These are phyloP conservation scores for Stomorhina lunata DNA, from an alignment of 2,888 invertebrate genomes.

Conservation along the genomic window DNA sequence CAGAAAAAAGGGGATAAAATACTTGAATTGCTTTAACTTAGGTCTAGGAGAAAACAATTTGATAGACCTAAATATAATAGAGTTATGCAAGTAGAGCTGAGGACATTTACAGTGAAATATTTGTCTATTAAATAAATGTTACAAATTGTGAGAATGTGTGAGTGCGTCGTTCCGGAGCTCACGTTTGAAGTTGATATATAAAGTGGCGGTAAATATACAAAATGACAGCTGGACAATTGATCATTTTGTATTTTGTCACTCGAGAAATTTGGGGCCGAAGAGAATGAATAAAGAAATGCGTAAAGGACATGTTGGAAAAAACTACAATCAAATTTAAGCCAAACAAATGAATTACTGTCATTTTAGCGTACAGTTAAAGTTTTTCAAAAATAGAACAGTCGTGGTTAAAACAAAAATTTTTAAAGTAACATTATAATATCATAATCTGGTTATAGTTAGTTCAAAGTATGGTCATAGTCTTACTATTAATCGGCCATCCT, in stretches of 20 bases:
- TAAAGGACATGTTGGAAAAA: neutral
- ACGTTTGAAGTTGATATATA: constrained; percentile 11
- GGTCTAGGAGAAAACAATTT: constrained; percentile 1
- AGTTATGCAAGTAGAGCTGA: neutral
- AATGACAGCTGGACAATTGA: constrained; percentile 40
- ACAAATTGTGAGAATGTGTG: neutral
- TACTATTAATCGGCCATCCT: no score
- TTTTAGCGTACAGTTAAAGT: neutral
- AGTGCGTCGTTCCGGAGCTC: neutral
- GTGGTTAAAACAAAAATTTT: no score
- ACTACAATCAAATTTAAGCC: constrained; percentile 25
- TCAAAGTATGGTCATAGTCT: no score
- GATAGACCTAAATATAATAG: neutral
- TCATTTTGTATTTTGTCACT: constrained; percentile 6
- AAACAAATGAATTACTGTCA: constrained; percentile 45
- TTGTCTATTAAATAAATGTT: neutral
- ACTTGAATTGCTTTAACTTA: neutral
- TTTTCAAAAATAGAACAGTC: no score
- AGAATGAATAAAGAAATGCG: neutral
- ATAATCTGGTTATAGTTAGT: no score
- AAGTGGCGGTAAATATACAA: constrained; percentile 26
- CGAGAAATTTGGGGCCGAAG: neutral
- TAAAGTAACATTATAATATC: no score
- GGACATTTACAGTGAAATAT: neutral
- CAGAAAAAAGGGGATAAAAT: neutral